Base-by-base conservation (phyloP, 2,113 vertebrate species). In the Amblyopsis rosae region DNA sequence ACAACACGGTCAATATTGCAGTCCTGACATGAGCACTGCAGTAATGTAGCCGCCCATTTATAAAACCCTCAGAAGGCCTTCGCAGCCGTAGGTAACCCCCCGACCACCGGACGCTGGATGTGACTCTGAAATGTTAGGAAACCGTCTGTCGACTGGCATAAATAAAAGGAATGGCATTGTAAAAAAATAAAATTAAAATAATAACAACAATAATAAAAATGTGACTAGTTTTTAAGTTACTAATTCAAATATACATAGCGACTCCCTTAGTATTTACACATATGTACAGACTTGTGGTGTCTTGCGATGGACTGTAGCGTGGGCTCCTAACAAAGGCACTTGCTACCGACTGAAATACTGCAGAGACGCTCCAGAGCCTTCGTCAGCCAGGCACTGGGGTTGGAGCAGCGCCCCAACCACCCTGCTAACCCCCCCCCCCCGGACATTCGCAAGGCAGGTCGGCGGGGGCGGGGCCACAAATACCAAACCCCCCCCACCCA, bases 241-340 rank as follows among this genome's bases (percentile, higher is more conserved):
- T 96, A 94, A 95, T 89, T 97, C 96, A 97, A 97, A 99, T 99
- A 97, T 97, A 98, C 96, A 98, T 95, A 97, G 94, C 91, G 95
- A 96, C 95, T 96, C 95, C 92, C 95, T 97, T 95, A 95, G 94
- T 98, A 97, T 99, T 90, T 98, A 99, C 96, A 98, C 89, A 92
- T 98, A 94, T 96, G 95, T 96, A 93, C 91, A 93, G 70, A 87
- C 72, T 82, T 87, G 79, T 90, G 70, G 71, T 87, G 89, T 91
- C 82, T 90, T 91, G 84, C 88, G 90, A 89, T 86, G 86, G 87
- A 88, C 88, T 81, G 76, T 86, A 92, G 87, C 89, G 78, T 90
- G 94, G 93, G 84, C 86, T 91, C 88, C 92, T 90, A 91, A 90
- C 78, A 94, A 98, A 99, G 96, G 96, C 96, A 98, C 96, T 97